Percentiles rank a stretch among this genome's conserved stretches.
Evolutionary conservation across 2,888 invertebrate genomes (phyloP).

Genomic region (Aleiodes testaceus): DNA sequence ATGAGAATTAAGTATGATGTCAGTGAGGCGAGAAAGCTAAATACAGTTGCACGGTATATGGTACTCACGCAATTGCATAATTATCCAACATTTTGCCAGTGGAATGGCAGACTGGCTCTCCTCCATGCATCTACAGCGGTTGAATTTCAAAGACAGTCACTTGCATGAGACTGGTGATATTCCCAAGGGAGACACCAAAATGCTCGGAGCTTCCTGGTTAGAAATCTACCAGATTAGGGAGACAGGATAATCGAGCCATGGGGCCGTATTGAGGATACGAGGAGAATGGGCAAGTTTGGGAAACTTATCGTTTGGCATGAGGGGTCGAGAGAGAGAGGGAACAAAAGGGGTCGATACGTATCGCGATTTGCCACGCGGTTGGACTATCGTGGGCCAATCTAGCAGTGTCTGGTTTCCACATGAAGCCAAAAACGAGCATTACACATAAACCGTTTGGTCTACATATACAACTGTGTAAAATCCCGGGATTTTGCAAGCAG

Average conservation of each 20-base stretch:
- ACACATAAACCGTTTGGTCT: not conserved
- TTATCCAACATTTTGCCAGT: conserved; percentile 1
- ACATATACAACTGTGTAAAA: no score
- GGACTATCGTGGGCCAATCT: conserved; percentile 22
- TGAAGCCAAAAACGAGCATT: not conserved
- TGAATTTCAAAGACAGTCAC: conserved; percentile 28
- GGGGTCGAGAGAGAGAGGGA: conserved; percentile 39
- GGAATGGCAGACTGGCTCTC: no score
- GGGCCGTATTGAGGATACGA: conserved; percentile 28
- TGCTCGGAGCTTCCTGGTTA: conserved; percentile 36
- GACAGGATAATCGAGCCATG: conserved; percentile 51
- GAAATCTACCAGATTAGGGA: conserved; percentile 46
- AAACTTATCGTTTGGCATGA: conserved; percentile 50
- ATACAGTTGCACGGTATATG: not conserved
- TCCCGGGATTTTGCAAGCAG: no score
- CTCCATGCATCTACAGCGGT: no score
- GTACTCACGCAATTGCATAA: conserved; percentile 29
- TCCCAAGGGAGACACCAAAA: conserved; percentile 36
- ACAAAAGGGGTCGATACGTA: conserved; percentile 66
- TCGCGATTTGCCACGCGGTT: conserved; percentile 64
- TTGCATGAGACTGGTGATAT: conserved; percentile 30
- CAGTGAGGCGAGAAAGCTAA: not conserved
- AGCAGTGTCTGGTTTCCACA: not conserved
- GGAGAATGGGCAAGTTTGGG: conserved; percentile 47
- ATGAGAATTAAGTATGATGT: conserved; percentile 20